Evolutionary conservation across 2,113 vertebrate genomes (phyloP).

Genomic region (Irena cyanogastra): DNA sequence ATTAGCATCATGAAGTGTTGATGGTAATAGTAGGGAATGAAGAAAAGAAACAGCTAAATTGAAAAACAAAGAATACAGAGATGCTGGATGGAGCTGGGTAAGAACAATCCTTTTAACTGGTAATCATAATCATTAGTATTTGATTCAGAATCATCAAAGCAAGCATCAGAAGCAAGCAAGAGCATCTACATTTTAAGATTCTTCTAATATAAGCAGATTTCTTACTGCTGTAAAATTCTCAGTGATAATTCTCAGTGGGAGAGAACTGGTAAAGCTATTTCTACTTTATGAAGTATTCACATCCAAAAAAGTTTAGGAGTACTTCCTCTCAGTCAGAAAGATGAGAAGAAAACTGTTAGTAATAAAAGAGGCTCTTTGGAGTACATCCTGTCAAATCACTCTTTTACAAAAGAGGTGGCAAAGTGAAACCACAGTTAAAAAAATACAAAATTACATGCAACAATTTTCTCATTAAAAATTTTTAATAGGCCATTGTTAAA

Average conservation of each 20-base stretch:
- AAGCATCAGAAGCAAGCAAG: background rate
- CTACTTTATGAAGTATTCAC: background rate
- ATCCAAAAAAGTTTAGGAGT: background rate
- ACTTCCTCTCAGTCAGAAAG: background rate
- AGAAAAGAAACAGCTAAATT: background rate
- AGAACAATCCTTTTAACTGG: background rate
- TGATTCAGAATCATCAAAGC: background rate
- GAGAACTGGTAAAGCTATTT: background rate
- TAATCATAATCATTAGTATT: background rate
- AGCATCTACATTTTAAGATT: background rate
- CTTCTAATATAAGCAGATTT: background rate
- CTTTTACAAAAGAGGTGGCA: background rate
- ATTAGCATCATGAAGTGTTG: background rate
- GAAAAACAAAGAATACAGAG: background rate
- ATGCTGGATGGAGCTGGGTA: fast-evolving
- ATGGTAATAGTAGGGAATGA: background rate
- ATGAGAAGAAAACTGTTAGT: background rate
- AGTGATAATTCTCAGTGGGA: background rate
- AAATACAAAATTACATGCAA: background rate
- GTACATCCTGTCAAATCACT: background rate
- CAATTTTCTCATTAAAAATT: background rate
- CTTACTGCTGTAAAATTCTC: background rate
- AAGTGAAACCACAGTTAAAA: background rate
- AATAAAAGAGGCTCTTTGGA: background rate
- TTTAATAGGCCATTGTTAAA: background rate